Evolutionary conservation across 2,888 invertebrate genomes (phyloP), one percentile per base, ranked within the genome.

Genomic region (Nomada flava): DNA sequence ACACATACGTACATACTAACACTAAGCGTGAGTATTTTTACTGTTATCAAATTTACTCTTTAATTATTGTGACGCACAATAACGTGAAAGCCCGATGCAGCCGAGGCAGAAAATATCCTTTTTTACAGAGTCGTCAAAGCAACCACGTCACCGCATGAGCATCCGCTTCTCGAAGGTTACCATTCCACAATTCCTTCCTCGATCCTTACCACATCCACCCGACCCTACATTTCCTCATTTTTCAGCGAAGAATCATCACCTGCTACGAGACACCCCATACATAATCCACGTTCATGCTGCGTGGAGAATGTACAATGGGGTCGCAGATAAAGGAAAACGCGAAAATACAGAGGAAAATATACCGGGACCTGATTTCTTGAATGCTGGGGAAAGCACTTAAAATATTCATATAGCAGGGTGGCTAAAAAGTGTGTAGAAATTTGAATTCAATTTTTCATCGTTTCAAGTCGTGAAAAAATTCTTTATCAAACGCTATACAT

Each of bases 71-170:
- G 3, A 11, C 15, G 47, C 47, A 13, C 0, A 47, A 13, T 47
- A 47, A 15, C 47, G 47, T 13, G 47, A 47, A 3, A 47, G 11
- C 15, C 13, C 20, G 20, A 36, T 10, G 18, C 13, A 68, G 29
- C 42, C 23, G 23, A 36, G 18, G 23, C 18, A 59, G 69, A 59
- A 59, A 59, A 47, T 70, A 53, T 26, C 59, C 50, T 70, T 70
- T 70, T 59, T 26, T 9, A 47, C 59, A 20, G 59, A 36, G 7
- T 36, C 36, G 47, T 59, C 59, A 29, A 59, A 59, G 44, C 47
- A 70, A n/a, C 26, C 69, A 70, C 69, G 69, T 70, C 69, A 70
- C 20, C 29, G 59, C 29, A 57, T 23, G n/a, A 59, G 69, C 69
- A 59, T 70, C 29, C 59, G 29, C 59, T 47, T 59, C 20, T 59